phyloP scores from a whole-genome alignment of 1,140 invertebrate species.

The Belonocnema kinseyi region DNA sequence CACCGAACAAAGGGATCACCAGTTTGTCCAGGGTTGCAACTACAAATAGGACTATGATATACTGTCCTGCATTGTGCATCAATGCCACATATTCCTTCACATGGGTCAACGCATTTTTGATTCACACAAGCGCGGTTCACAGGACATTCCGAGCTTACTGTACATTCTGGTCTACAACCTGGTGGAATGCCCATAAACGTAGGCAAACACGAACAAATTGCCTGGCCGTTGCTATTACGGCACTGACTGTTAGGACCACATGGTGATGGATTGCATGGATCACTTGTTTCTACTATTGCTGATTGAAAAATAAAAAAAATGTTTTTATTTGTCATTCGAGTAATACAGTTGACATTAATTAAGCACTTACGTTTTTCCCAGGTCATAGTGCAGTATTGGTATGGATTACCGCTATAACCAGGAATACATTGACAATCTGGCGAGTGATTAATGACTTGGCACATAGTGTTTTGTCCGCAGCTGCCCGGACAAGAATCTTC shows the following conservation, averaged over 20 bases:
- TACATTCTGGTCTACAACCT: constrained; percentile 82
- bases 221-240: constrained; percentile 77
- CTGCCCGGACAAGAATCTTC: constrained; percentile 84
- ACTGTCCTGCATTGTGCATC: constrained; percentile 76
- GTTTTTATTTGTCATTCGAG: background rate
- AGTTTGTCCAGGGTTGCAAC: constrained; percentile 70
- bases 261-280: constrained; percentile 82
- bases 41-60: constrained; percentile 76
- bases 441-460: constrained; percentile 84
- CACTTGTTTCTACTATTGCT: constrained; percentile 55
- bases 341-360: background rate
- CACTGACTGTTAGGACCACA: constrained; percentile 83
- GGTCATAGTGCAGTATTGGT: constrained; percentile 75
- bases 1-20: constrained; percentile 78
- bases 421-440: constrained; percentile 82
- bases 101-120: constrained; percentile 76
- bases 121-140: constrained; percentile 72
- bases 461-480: constrained; percentile 84
- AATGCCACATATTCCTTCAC: constrained; percentile 76
- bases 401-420: constrained; percentile 84
- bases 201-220: constrained; percentile 79
- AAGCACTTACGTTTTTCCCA: constrained; percentile 75
- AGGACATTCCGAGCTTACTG: constrained; percentile 76
- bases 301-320: constrained; percentile 51
- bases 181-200: constrained; percentile 82